Evolutionary conservation across 2,113 vertebrate species (phyloP).

Genomic region (Bambusicola thoracicus): DNA sequence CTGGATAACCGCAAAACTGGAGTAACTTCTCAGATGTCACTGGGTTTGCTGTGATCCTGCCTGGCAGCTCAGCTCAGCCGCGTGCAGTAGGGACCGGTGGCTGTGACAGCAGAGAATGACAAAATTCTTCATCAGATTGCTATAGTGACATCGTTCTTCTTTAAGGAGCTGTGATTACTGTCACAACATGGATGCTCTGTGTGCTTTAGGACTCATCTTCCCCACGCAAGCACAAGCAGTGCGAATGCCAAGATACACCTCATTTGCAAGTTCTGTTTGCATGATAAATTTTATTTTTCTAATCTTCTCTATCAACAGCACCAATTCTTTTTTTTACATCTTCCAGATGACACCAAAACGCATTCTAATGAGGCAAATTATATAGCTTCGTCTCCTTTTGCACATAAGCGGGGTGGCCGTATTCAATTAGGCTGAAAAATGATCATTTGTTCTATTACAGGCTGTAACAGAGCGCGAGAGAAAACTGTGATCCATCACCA

Average conservation of each 20-base stretch:
- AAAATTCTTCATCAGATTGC: neutral
- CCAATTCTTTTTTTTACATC: neutral
- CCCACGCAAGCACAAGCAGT: neutral
- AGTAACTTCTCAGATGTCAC: neutral
- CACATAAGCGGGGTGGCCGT: neutral
- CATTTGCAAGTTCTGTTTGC: constrained; percentile 36
- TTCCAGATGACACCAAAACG: constrained; percentile 17
- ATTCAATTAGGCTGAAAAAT: constrained; percentile 74
- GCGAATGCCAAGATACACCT: constrained; percentile 11
- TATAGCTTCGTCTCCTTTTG: constrained; percentile 29
- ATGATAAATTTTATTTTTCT: constrained; percentile 34
- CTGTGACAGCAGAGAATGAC: neutral
- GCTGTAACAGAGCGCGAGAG: neutral
- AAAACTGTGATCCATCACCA: constrained; percentile 6
- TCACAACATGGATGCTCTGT: neutral
- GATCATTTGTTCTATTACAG: constrained; percentile 54
- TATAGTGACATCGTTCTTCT: neutral
- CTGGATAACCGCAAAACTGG: no score
- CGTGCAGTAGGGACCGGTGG: neutral
- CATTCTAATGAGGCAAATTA: constrained; percentile 45
- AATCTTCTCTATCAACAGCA: constrained; percentile 28
- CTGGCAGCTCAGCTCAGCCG: neutral
- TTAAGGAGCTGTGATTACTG: constrained; percentile 10
- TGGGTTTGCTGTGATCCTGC: neutral
- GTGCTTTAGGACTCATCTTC: neutral